Evolutionary conservation across 53 echinoderm and acorn worm genomes (phyloP).

Genomic region (Echinometra lucunter): DNA sequence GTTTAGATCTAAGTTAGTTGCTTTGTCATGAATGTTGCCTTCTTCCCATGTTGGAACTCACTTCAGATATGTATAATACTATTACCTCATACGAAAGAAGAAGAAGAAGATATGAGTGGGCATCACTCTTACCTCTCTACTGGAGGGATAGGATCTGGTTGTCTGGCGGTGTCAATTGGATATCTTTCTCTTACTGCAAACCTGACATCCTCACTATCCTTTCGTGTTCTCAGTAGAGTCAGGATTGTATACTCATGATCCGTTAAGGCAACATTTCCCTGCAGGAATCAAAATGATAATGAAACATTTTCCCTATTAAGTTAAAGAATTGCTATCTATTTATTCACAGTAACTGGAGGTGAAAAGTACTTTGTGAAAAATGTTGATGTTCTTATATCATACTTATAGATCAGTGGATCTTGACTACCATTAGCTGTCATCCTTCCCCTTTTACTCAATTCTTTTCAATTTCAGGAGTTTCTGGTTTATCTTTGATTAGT

Average conservation of each 20-base stretch:
- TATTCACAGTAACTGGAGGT: no score
- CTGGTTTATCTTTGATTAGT: not conserved
- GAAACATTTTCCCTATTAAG: conserved; percentile 73
- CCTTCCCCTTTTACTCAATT: not conserved
- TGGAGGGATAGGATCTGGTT: conserved; percentile 81
- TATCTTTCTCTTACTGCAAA: conserved; percentile 94
- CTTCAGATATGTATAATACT: no score
- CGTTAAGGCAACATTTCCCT: conserved; percentile 95
- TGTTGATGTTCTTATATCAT: not conserved
- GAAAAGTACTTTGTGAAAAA: no score
- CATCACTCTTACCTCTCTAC: conserved; percentile 74
- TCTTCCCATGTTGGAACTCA: no score
- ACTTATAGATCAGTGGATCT: not conserved
- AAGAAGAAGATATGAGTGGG: no score
- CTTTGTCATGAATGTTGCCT: no score
- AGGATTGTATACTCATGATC: conserved; percentile 93
- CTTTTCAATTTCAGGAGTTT: not conserved
- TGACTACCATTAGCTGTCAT: not conserved
- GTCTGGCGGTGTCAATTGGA: conserved; percentile 81
- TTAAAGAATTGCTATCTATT: no score
- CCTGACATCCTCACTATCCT: conserved; percentile 93
- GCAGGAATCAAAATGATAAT: conserved; percentile 18
- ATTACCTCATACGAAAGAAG: no score
- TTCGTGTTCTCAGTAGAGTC: conserved; percentile 84
- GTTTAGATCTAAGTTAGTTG: no score